phyloP scores from a whole-genome alignment of 2,888 invertebrate genomes.

The Apotomis capreana region DNA sequence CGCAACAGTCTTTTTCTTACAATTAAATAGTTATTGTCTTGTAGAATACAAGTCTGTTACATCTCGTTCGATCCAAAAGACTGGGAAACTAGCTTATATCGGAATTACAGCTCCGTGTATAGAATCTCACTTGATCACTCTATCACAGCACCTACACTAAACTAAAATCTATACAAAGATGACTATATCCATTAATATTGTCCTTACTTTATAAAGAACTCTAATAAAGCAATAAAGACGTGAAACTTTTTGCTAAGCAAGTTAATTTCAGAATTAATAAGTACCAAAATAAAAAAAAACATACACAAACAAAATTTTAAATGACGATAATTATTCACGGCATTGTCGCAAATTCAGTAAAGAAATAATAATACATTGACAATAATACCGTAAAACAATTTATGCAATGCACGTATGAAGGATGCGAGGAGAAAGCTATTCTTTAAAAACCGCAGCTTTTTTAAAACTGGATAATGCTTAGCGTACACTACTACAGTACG shows the following conservation, averaged over 20 bases:
- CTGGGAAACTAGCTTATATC: no score
- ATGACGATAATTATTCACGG: no score
- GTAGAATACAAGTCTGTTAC: not conserved
- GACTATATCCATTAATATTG: not conserved
- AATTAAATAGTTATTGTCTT: constrained; percentile 45
- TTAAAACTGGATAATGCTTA: no score
- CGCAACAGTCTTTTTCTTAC: constrained; percentile 61
- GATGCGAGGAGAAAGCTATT: no score
- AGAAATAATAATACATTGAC: no score
- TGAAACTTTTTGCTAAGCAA: not conserved
- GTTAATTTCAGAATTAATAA: not conserved
- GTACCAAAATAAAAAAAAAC: not conserved
- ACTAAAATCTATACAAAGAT: not conserved
- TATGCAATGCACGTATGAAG: no score
- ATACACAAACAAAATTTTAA: not conserved
- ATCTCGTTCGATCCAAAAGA: not conserved
- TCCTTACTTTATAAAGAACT: constrained; percentile 1
- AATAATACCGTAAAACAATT: no score
- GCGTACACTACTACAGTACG: no score
- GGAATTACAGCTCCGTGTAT: no score
- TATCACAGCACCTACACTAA: constrained; percentile 15
- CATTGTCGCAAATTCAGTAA: no score
- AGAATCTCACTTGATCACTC: constrained; percentile 7
- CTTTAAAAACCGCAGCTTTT: no score
- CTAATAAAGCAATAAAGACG: not conserved